Percentiles rank a stretch among this genome's conserved stretches.
These are phyloP conservation scores for Pyrgilauda ruficollis DNA, from an alignment of 2,113 vertebrate species.

Conservation along the genomic window DNA sequence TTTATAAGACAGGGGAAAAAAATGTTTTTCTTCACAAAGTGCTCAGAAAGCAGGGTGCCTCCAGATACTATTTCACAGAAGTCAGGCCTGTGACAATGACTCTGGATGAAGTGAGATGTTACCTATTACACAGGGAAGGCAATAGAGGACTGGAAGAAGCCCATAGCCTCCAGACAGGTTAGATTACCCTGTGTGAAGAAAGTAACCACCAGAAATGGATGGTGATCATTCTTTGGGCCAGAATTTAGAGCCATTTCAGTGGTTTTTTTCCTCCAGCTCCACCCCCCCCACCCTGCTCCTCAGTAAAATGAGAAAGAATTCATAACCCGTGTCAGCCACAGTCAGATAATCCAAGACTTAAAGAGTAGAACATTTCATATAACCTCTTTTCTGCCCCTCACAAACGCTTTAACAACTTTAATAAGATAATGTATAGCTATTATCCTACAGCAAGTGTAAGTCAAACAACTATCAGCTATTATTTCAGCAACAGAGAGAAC, in stretches of 20 bases:
- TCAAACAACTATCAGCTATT: constrained; percentile 70
- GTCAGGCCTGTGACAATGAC: background rate
- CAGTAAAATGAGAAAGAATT: constrained; percentile 65
- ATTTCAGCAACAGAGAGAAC: constrained; percentile 67
- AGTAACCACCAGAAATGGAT: background rate
- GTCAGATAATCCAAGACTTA: constrained; percentile 60
- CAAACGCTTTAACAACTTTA: constrained; percentile 71
- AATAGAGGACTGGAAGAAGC: background rate
- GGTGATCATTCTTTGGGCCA: background rate
- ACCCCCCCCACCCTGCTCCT: background rate
- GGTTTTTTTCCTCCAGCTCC: background rate
- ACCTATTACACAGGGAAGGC: background rate
- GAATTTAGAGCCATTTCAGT: background rate
- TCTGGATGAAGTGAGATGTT: background rate
- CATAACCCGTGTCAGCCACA: constrained; percentile 66
- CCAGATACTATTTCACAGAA: background rate
- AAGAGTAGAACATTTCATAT: constrained; percentile 57
- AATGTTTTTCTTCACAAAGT: background rate
- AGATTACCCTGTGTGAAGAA: background rate
- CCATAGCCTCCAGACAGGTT: constrained; percentile 5
- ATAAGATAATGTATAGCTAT: constrained; percentile 74
- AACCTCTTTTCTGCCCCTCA: constrained; percentile 68
- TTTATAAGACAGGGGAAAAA: background rate
- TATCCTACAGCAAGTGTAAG: constrained; percentile 60
- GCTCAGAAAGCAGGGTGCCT: background rate